Conservation (phyloP, 2,113 vertebrate genomes). For the Bufo gargarizans region DNA sequence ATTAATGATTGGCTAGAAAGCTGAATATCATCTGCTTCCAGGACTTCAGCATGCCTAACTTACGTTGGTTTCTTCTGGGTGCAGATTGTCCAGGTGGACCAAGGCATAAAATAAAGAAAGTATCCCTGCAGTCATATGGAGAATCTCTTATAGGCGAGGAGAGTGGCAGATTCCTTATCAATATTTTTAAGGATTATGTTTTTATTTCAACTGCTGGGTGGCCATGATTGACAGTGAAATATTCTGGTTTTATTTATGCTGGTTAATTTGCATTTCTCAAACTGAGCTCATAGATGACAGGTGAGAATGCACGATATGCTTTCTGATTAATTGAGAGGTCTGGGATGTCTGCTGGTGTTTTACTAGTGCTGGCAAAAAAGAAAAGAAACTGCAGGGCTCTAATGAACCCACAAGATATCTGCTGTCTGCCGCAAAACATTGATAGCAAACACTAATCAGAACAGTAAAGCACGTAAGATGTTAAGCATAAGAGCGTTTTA, state of each 20-base stretch:
- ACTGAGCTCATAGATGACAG: neutral
- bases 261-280: neutral
- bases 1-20: no score
- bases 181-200: neutral
- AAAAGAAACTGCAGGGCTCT: neutral
- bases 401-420: neutral
- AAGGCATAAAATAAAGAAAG: neutral
- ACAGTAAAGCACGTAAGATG: neutral
- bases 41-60: neutral
- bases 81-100: neutral
- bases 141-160: neutral
- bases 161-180: neutral
- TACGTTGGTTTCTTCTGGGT: neutral
- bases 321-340: neutral
- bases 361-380: neutral
- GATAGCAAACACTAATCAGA: neutral
- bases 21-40: neutral
- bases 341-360: neutral
- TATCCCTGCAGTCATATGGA: neutral
- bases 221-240: neutral
- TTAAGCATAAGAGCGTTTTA: neutral
- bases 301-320: neutral
- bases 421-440: neutral
- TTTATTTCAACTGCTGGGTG: neutral
- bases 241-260: neutral